Percentiles rank a stretch among this genome's conserved stretches.
Evolutionary conservation across 2,888 invertebrate species (phyloP).

Genomic region (Leptopilina syphax): DNA sequence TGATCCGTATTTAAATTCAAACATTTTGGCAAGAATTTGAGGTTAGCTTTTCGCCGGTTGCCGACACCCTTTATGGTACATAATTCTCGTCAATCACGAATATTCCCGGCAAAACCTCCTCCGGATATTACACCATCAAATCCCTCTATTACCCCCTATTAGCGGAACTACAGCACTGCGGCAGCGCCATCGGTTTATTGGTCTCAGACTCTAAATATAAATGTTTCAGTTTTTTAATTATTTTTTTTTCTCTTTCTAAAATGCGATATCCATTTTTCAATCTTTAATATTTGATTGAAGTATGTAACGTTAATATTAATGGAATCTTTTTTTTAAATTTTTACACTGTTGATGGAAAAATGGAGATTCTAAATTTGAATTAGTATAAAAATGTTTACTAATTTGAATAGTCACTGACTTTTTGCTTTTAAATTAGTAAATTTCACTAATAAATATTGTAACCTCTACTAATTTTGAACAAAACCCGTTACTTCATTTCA

Average conservation of each 20-base stretch:
- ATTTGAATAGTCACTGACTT: too few species aligned
- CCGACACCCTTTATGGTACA: conserved; percentile 43
- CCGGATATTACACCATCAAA: conserved; percentile 58
- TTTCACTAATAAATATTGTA: too few species aligned
- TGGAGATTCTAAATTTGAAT: too few species aligned
- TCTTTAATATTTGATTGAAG: too few species aligned
- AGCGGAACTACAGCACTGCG: conserved; percentile 54
- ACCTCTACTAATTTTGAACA: too few species aligned
- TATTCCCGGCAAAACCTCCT: conserved; percentile 55
- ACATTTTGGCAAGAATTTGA: conserved; percentile 14
- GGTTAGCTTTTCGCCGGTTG: conserved; percentile 19
- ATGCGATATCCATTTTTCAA: too few species aligned
- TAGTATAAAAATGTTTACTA: too few species aligned
- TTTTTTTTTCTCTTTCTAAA: not conserved
- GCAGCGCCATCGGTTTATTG: conserved; percentile 49
- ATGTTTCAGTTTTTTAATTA: not conserved
- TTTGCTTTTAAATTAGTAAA: too few species aligned
- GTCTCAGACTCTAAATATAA: not conserved
- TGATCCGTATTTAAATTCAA: conserved; percentile 15
- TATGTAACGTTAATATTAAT: too few species aligned
- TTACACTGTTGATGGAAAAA: too few species aligned
- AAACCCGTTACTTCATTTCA: too few species aligned
- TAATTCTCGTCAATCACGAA: conserved; percentile 57
- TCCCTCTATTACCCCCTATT: conserved; percentile 58
- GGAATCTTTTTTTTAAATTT: too few species aligned